Base-by-base conservation (phyloP, 2,888 invertebrate genomes). In the Belgica antarctica region DNA sequence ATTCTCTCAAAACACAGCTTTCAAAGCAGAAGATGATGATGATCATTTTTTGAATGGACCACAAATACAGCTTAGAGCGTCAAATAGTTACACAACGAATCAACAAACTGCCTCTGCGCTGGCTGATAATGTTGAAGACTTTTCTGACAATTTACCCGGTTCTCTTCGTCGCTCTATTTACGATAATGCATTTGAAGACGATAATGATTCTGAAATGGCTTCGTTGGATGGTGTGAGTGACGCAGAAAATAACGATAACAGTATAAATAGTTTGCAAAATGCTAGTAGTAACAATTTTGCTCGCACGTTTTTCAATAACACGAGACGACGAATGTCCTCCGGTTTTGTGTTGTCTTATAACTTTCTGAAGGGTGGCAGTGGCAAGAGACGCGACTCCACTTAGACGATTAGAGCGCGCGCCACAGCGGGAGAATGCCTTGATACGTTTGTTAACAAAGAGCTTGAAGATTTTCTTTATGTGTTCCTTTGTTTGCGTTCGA, bases 241-340 rank as follows among this genome's bases (percentile, higher is more conserved):
- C n/a, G n/a, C 25, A 17, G 61, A 59, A 10, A 28, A 17, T 70
- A 61, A 69, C 12, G 59, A 57, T 57, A 69, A 36, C 24, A 65
- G 65, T 65, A 57, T 57, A 25, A 57, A 57, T 31, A 69, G 36
- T 61, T 61, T 59, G 46, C 70, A 70, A 61, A 59, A 34, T 41
- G 34, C 59, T 61, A 70, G 70, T 57, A 70, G 61, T 70, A 70
- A 69, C 52, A 62, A 34, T 22, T 70, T 70, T 57, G 70, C 70
- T 36, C 70, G 70, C 31, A 47, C 36, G 25, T 70, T 70, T 24
- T 28, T 70, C 31, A 61, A 61, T 46, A 70, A 70, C 34, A 70
- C 70, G 15, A 10, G 61, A 10, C 27, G 70, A 47, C 31, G 70
- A 36, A 70, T 70, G 70, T 70, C 70, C n/a, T 59, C 57, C 36